Evolutionary conservation across 1,140 invertebrate genomes (phyloP).

Genomic region (Drosophila subobscura): DNA sequence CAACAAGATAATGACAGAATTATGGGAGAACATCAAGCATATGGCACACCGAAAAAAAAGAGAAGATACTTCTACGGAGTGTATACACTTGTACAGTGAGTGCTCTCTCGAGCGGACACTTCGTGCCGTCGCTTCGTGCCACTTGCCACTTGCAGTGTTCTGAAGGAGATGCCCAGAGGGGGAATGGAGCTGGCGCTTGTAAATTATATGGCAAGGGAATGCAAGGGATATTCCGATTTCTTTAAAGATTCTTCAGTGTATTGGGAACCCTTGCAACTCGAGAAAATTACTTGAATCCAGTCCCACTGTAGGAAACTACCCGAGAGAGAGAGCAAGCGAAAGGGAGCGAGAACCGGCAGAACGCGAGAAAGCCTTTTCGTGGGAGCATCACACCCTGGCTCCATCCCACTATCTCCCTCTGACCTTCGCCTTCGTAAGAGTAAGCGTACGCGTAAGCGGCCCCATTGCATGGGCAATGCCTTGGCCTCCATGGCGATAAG

Average conservation of each 20-base stretch:
- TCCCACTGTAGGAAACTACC: no score
- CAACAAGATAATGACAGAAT: constrained; percentile 72
- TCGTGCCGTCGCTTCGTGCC: no score
- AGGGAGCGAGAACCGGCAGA: no score
- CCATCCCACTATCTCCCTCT: constrained; percentile 3
- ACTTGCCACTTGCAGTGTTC: no score
- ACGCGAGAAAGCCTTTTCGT: no score
- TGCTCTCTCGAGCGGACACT: no score
- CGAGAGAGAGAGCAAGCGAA: no score
- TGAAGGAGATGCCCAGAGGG: neutral
- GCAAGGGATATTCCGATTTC: no score
- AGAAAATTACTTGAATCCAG: no score
- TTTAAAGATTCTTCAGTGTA: no score
- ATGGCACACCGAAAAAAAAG: constrained; percentile 49
- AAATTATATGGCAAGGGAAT: neutral
- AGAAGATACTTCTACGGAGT: constrained; percentile 12
- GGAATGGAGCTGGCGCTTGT: neutral
- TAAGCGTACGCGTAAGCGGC: no score
- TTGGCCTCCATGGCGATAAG: neutral
- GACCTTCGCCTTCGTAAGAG: constrained; percentile 3
- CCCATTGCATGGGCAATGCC: neutral
- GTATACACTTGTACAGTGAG: constrained; percentile 8
- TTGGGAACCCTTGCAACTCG: no score
- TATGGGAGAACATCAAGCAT: constrained; percentile 53
- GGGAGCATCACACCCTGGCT: neutral